phyloP scores from a whole-genome alignment of 2,797 vertebrate species.

The Pseudopleuronectes americanus region DNA sequence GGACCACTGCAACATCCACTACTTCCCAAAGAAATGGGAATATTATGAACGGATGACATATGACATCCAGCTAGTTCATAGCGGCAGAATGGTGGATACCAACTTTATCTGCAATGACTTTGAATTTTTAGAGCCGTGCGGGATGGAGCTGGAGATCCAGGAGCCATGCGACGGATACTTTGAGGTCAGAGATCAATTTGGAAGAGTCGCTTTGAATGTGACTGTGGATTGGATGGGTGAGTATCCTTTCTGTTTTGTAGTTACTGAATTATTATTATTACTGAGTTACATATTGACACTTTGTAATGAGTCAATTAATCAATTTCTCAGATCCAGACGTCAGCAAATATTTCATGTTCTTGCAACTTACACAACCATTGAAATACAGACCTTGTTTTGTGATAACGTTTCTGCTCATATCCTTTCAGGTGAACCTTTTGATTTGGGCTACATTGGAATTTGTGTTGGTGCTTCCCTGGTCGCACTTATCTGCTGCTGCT shows the following conservation, averaged over 20 bases:
- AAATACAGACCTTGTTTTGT: background rate
- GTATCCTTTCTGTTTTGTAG: slow-evolving; percentile 14
- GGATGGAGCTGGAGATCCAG: background rate
- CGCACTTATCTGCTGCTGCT: slow-evolving; percentile 3
- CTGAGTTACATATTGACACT: background rate
- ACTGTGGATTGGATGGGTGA: slow-evolving; percentile 16
- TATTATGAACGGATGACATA: background rate
- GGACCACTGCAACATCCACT: slow-evolving; percentile 45
- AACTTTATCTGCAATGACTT: fast-evolving
- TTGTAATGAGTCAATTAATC: too few relatives aligned
- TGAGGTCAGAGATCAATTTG: slow-evolving; percentile 32
- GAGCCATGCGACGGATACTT: slow-evolving; percentile 18
- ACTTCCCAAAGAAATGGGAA: fast-evolving
- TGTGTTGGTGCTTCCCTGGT: fast-evolving
- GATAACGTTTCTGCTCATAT: background rate
- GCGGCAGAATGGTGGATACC: fast-evolving
- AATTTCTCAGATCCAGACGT: background rate
- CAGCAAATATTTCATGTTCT: background rate
- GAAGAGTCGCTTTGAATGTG: background rate
- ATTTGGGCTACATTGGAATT: background rate
- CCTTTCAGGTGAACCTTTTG: background rate
- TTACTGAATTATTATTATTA: background rate
- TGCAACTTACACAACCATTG: background rate
- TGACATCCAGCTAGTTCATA: too few relatives aligned
- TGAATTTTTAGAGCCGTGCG: slow-evolving; percentile 19